These are phyloP conservation scores for Ianthella basta DNA, from an alignment of 37 sponge, comb jelly and placozoan species.

Conservation along the genomic window DNA sequence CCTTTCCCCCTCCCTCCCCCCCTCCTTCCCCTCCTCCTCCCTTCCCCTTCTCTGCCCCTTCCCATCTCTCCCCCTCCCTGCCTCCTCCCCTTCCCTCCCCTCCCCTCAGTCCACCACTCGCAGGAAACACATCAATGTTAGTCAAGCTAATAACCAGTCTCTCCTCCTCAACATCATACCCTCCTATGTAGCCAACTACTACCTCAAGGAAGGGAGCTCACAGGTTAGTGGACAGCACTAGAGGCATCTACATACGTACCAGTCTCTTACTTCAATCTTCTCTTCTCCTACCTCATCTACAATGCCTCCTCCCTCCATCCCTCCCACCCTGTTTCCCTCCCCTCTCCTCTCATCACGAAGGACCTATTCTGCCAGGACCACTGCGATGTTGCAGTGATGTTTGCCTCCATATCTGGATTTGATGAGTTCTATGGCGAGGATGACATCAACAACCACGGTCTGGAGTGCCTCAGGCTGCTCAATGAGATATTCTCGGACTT, in stretches of 20 bases:
- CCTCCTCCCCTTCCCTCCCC: too few species aligned
- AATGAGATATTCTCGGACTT: slow-evolving; percentile 86
- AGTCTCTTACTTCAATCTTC: too few species aligned
- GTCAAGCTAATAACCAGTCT: not conserved
- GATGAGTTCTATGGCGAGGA: slow-evolving; percentile 76
- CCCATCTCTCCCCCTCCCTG: too few species aligned
- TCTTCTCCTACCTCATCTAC: too few species aligned
- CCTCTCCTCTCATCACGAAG: not conserved
- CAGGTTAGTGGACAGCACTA: too few species aligned
- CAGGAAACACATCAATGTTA: not conserved
- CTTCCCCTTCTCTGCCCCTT: not conserved
- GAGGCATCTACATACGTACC: too few species aligned
- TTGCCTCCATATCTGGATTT: slow-evolving; percentile 85
- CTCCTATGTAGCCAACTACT: not conserved
- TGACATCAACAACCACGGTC: slow-evolving; percentile 74
- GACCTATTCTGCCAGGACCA: slow-evolving; percentile 70
- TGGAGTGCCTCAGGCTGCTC: slow-evolving; percentile 83
- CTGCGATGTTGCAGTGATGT: slow-evolving; percentile 83
- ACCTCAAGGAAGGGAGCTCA: not conserved
- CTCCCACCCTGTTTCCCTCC: not conserved
- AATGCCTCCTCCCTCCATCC: not conserved
- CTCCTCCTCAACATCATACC: slow-evolving; percentile 6
- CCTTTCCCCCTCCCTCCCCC: not conserved
- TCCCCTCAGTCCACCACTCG: not conserved
- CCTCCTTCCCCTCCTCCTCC: not conserved